Evolutionary conservation across 2,888 invertebrate species (phyloP), one percentile per base, ranked within the genome.

Genomic region (Nephrotoma appendiculata): DNA sequence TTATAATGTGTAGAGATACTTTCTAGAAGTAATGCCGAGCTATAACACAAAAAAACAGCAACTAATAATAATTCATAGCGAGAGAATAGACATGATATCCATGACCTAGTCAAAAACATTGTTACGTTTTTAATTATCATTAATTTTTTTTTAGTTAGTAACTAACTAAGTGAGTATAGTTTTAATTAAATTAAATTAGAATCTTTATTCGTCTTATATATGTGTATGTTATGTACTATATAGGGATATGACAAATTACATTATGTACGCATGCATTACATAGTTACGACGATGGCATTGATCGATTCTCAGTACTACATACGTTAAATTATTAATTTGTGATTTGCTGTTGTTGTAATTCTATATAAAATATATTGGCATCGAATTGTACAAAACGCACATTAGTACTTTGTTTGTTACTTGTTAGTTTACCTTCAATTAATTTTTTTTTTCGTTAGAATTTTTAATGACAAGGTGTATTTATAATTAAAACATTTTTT

Each of bases 101-200:
- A 84, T 84, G 84, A 84, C 84, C 84, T 84, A 84, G 43, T 84
- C 84, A 84, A 84, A 84, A 84, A 41, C 84, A 84, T 84, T 84
- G 71, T 71, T 71, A 71, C 71, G 71, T 71, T 71, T 71, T 71
- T 71, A 71, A 71, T 71, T 71, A 71, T 71, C 31, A 71, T 71
- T 19, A 19, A 31, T 31, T 71, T 71, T 71, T 71, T 52, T 52
- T 52, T 52, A 31, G 31, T 71, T 71, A 71, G 44, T n/a, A n/a
- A n/a, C n/a, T n/a, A n/a, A n/a, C n/a, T n/a, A n/a, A n/a, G n/a
- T 44, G 0, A 31, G 31, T 44, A 9, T 44, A 44, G 31, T 71
- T 71, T 71, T 71, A 71, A 71, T 71, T 71, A 71, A 71, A 71
- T 71, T 71, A 71, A 71, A 71, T 71, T 71, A 71, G 71, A 71